Percentiles rank a stretch among this genome's conserved stretches.
These are phyloP conservation scores for Lamellibrachia satsuma DNA, from an alignment of 2,888 invertebrate species.

Conservation along the genomic window DNA sequence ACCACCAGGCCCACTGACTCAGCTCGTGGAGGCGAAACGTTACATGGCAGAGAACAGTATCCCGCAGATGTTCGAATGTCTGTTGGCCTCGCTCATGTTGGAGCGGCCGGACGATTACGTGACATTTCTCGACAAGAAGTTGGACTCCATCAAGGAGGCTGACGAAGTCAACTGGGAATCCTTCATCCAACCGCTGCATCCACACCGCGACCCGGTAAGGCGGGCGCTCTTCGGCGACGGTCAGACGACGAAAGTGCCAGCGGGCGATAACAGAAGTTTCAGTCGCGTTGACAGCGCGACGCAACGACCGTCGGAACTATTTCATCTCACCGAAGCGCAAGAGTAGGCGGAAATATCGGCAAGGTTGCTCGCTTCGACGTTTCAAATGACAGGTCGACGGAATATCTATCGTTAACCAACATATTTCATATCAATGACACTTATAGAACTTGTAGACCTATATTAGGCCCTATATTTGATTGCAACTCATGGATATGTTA, in stretches of 20 bases:
- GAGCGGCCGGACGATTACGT: constrained; percentile 61
- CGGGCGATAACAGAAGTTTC: background rate
- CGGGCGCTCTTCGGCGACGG: background rate
- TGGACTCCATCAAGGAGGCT: constrained; percentile 54
- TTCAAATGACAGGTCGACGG: too few relatives aligned
- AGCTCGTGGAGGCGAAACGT: constrained; percentile 46
- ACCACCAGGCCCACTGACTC: constrained; percentile 37
- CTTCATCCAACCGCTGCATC: constrained; percentile 59
- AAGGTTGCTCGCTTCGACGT: background rate
- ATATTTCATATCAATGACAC: too few relatives aligned
- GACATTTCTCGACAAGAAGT: constrained; percentile 56
- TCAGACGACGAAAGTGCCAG: background rate
- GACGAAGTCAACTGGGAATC: constrained; percentile 63
- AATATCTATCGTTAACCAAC: too few relatives aligned
- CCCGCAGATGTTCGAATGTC: constrained; percentile 62
- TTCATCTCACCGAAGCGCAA: background rate
- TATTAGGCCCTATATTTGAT: too few relatives aligned
- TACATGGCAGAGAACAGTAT: constrained; percentile 57
- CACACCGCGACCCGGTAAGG: constrained; percentile 52
- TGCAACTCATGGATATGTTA: too few relatives aligned
- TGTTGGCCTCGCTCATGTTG: constrained; percentile 59
- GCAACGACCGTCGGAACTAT: background rate
- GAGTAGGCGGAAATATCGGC: background rate
- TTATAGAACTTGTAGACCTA: too few relatives aligned
- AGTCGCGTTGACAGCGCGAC: background rate